These are phyloP conservation scores for Diplazon laetatorius DNA, from an alignment of 2,888 invertebrate species.

Conservation along the genomic window DNA sequence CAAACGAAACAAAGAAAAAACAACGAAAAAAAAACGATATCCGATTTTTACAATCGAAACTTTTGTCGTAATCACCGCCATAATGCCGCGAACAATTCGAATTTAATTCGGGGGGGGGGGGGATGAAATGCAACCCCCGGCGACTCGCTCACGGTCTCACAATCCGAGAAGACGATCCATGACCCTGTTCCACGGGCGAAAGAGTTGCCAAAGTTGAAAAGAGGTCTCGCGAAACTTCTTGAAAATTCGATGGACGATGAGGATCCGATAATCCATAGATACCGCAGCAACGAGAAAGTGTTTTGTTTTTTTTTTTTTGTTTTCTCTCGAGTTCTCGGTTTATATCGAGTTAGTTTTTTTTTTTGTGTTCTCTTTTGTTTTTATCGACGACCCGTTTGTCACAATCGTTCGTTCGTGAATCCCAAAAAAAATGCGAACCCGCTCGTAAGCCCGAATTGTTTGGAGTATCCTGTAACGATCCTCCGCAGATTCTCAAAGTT, in stretches of 20 bases:
- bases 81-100: conserved; percentile 7
- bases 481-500: conserved; percentile 41
- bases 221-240: background rate
- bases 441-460: conserved; percentile 8
- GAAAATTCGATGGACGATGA: background rate
- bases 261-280: background rate
- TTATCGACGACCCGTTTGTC: background rate
- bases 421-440: conserved; percentile 16
- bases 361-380: conserved; percentile 13
- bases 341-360: too few species aligned
- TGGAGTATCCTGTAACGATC: conserved; percentile 3
- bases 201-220: conserved; percentile 19
- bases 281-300: too few species aligned
- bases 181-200: conserved; percentile 20
- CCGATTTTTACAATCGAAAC: conserved; percentile 28
- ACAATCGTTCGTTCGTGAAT: conserved; percentile 39
- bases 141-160: too few species aligned
- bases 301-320: too few species aligned
- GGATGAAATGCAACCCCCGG: too few species aligned
- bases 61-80: conserved; percentile 33
- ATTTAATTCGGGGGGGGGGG: background rate
- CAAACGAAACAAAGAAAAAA: too few species aligned
- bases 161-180: too few species aligned
- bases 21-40: conserved; percentile 38
- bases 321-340: too few species aligned